Conservation (phyloP, 2,113 vertebrate genomes). For the Lasiurus cinereus region DNA sequence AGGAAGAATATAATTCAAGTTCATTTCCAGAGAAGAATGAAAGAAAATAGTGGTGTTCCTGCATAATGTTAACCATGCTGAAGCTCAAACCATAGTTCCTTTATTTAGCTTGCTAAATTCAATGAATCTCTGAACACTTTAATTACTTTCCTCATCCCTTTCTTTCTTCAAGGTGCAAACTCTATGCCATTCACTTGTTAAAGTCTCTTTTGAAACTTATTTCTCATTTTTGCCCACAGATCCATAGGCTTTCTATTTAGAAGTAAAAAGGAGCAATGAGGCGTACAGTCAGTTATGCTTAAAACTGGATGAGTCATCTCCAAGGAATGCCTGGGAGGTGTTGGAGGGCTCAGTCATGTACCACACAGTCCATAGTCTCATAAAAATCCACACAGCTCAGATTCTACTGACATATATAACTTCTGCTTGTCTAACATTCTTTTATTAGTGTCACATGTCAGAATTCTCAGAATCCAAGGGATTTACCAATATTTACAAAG, state of each 20-base stretch:
- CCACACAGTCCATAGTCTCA: neutral
- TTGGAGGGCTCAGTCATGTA: neutral
- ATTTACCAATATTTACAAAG: constrained; percentile 7
- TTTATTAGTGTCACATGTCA: neutral
- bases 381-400: neutral
- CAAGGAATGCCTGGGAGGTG: neutral
- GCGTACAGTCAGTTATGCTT: constrained; percentile 62
- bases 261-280: constrained; percentile 73
- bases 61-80: neutral
- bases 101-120: constrained; percentile 78
- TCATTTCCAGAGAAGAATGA: constrained; percentile 65
- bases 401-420: neutral
- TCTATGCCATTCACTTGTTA: constrained; percentile 71
- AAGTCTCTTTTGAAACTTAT: constrained; percentile 76
- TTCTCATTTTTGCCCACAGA: constrained; percentile 64
- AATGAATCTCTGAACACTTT: constrained; percentile 66
- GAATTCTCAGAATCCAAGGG: neutral
- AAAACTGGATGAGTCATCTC: constrained; percentile 67
- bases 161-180: constrained; percentile 65
- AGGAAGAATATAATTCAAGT: constrained; percentile 66
- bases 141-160: constrained; percentile 61
- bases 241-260: constrained; percentile 54
- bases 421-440: neutral
- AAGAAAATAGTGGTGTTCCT: constrained; percentile 66
- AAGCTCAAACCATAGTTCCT: constrained; percentile 44